phyloP scores from a whole-genome alignment of 2,113 vertebrate genomes.

The Caranx ignobilis region DNA sequence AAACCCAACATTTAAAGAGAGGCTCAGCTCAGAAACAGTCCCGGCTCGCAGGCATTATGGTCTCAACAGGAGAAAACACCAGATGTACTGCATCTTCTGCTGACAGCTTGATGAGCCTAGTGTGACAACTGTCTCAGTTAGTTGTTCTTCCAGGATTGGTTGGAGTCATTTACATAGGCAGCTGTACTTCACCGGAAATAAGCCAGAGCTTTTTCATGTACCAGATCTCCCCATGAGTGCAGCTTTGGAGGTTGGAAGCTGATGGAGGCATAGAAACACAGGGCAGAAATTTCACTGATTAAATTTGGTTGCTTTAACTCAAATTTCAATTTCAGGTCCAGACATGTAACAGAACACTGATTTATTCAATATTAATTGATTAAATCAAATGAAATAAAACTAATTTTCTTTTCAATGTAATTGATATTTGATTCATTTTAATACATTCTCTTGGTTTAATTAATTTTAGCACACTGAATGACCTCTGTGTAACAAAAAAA shows the following conservation, averaged over 20 bases:
- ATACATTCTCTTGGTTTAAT: too few species aligned
- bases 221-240: not conserved
- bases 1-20: constrained; percentile 40
- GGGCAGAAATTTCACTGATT: too few species aligned
- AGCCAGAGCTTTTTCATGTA: constrained; percentile 9
- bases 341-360: too few species aligned
- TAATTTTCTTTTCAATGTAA: too few species aligned
- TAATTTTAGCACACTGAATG: too few species aligned
- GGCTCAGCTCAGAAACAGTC: constrained; percentile 18
- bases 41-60: constrained; percentile 39
- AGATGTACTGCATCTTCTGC: constrained; percentile 54
- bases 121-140: constrained; percentile 27
- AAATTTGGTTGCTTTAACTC: too few species aligned
- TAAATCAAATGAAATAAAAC: too few species aligned
- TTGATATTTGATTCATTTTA: too few species aligned
- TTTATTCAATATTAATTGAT: too few species aligned
- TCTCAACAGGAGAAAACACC: constrained; percentile 60
- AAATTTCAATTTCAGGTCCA: too few species aligned
- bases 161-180: constrained; percentile 12
- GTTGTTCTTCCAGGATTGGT: constrained; percentile 39
- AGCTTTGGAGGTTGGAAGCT: not conserved
- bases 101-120: constrained; percentile 59
- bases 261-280: too few species aligned
- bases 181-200: constrained; percentile 40
- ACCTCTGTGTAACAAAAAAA: too few species aligned